phyloP scores from a whole-genome alignment of 2,113 vertebrate genomes.

The Helogale parvula region DNA sequence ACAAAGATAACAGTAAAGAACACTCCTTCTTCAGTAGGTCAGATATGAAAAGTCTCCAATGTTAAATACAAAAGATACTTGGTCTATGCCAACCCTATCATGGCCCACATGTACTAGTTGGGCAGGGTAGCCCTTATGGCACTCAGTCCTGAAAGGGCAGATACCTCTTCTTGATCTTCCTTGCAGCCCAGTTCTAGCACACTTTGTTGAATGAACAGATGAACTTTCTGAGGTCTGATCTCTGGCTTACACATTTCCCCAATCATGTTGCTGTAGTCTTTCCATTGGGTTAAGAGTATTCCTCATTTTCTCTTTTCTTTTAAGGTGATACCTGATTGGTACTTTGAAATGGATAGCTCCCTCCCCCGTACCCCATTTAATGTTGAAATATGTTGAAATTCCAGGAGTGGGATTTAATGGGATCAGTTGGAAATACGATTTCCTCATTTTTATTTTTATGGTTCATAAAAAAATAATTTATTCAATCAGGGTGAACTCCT shows the following conservation, averaged over 20 bases:
- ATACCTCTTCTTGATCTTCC: not conserved
- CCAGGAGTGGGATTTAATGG: not conserved
- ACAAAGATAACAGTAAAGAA: too few species aligned
- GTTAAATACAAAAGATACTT: not conserved
- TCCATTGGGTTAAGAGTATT: not conserved
- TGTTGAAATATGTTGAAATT: conserved; percentile 19
- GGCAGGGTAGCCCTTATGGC: accelerated
- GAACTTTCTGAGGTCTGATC: not conserved
- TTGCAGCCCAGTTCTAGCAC: not conserved
- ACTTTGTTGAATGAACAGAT: not conserved
- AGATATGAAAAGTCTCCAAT: not conserved
- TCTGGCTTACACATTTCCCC: not conserved
- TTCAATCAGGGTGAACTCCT: not conserved
- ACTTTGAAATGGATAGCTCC: not conserved
- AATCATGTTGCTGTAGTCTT: not conserved
- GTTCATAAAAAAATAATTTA: not conserved
- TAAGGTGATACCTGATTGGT: not conserved
- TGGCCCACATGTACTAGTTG: accelerated
- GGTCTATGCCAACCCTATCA: not conserved
- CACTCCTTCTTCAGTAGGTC: not conserved
- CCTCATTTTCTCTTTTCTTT: not conserved
- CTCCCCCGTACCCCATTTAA: not conserved
- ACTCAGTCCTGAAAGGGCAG: not conserved
- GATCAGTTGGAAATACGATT: not conserved
- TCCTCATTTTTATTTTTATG: conserved; percentile 23